Percentiles rank a stretch among this genome's conserved stretches.
Conservation (phyloP, 2,888 invertebrate genomes). For the Volucella inanis region DNA sequence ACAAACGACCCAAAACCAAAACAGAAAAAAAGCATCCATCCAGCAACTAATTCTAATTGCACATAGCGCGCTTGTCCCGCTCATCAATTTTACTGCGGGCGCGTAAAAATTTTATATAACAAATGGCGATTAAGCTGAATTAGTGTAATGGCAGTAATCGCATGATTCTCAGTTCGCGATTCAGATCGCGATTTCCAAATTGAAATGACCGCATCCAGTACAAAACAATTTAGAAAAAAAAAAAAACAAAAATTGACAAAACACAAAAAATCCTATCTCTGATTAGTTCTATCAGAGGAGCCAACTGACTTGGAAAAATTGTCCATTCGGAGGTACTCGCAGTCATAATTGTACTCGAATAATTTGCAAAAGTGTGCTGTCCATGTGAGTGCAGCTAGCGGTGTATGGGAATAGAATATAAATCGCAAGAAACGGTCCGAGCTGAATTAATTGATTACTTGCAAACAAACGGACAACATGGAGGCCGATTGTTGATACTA, state of each 20-base stretch:
- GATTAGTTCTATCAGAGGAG: constrained; percentile 48
- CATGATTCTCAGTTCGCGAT: too few relatives aligned
- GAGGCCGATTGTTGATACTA: constrained; percentile 69
- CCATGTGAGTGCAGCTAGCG: constrained; percentile 11
- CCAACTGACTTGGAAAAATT: constrained; percentile 41
- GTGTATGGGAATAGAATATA: constrained; percentile 12
- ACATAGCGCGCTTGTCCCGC: constrained; percentile 12
- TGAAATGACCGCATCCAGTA: constrained; percentile 36
- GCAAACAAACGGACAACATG: constrained; percentile 70
- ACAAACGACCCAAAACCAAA: constrained; percentile 20
- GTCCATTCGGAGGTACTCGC: too few relatives aligned
- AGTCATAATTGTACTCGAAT: constrained; percentile 40
- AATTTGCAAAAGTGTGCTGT: constrained; percentile 26
- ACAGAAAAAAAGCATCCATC: constrained; percentile 13
- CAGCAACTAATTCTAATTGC: constrained; percentile 61
- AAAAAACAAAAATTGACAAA: too few relatives aligned
- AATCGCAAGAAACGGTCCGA: constrained; percentile 29
- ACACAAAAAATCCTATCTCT: constrained; percentile 26
- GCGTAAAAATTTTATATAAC: constrained; percentile 38
- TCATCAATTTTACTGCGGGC: constrained; percentile 34
- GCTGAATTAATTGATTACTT: constrained; percentile 71
- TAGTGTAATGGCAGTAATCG: constrained; percentile 51
- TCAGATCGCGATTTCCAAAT: constrained; percentile 54
- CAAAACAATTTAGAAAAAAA: neutral
- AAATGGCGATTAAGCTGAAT: constrained; percentile 66